These are phyloP conservation scores for Scaptomyza caliginosa DNA, from an alignment of 2,888 invertebrate genomes.

Conservation along the genomic window DNA sequence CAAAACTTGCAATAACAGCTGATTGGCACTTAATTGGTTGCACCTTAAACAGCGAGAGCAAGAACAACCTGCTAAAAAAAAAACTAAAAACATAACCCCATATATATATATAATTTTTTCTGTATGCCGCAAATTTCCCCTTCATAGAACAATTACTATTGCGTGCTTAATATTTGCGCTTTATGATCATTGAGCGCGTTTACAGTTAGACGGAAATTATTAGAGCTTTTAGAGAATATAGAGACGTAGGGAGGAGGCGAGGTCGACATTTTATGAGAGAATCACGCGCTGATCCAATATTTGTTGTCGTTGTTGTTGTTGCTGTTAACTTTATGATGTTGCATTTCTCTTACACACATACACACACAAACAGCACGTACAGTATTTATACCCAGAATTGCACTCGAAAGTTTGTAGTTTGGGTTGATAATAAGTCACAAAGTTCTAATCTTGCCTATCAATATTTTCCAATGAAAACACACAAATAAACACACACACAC, in stretches of 20 bases:
- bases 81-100: neutral
- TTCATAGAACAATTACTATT: neutral
- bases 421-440: constrained; percentile 4
- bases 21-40: neutral
- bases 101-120: too few relatives aligned
- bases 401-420: constrained; percentile 1
- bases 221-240: neutral
- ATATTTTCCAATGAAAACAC: neutral
- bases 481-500: neutral
- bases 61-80: neutral
- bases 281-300: constrained; percentile 30
- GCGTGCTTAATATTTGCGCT: neutral
- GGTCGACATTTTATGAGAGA: constrained; percentile 12
- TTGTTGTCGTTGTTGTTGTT: constrained; percentile 5
- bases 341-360: constrained; percentile 24
- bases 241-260: neutral
- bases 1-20: neutral
- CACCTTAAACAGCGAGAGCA: neutral
- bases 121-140: neutral
- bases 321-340: constrained; percentile 22
- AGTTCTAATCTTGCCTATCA: constrained; percentile 21
- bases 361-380: neutral
- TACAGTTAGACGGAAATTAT: neutral
- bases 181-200: neutral
- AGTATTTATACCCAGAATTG: neutral